Evolutionary conservation across 2,113 vertebrate genomes (phyloP).

Genomic region (Atlantisia rogersi): DNA sequence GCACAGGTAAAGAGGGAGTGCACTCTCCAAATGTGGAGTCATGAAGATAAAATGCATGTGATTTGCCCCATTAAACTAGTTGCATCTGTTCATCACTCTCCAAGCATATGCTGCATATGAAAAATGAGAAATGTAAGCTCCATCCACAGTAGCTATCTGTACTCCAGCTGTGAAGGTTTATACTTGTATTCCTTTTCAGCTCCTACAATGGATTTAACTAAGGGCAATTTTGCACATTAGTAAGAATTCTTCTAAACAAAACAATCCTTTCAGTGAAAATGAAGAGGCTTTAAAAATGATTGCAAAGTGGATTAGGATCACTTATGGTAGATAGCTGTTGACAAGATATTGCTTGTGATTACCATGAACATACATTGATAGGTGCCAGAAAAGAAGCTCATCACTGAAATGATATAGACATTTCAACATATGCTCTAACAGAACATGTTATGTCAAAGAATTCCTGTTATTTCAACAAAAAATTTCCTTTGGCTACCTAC

Average conservation of each 20-base stretch:
- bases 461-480: conserved; percentile 33
- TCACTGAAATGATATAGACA: conserved; percentile 8
- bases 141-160: conserved; percentile 7
- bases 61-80: neutral
- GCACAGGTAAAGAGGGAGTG: neutral
- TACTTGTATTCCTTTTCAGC: conserved; percentile 37
- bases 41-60: neutral
- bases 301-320: conserved; percentile 65
- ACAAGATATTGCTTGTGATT: conserved; percentile 52
- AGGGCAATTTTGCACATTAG: conserved; percentile 64
- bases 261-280: conserved; percentile 59
- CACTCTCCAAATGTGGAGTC: neutral
- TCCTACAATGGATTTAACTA: conserved; percentile 61
- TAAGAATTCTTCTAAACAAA: conserved; percentile 63
- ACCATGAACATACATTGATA: conserved; percentile 19
- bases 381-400: conserved; percentile 45
- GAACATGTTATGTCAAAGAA: conserved; percentile 43
- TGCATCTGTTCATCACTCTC: conserved; percentile 21
- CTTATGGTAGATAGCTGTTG: conserved; percentile 51
- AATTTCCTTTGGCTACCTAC: conserved; percentile 30
- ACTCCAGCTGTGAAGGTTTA: conserved; percentile 64
- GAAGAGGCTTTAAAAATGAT: conserved; percentile 65
- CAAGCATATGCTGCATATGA: conserved; percentile 5
- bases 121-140: neutral
- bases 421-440: conserved; percentile 51